phyloP scores from a whole-genome alignment of 2,797 vertebrate genomes.

The Leucoraja ocellata region DNA sequence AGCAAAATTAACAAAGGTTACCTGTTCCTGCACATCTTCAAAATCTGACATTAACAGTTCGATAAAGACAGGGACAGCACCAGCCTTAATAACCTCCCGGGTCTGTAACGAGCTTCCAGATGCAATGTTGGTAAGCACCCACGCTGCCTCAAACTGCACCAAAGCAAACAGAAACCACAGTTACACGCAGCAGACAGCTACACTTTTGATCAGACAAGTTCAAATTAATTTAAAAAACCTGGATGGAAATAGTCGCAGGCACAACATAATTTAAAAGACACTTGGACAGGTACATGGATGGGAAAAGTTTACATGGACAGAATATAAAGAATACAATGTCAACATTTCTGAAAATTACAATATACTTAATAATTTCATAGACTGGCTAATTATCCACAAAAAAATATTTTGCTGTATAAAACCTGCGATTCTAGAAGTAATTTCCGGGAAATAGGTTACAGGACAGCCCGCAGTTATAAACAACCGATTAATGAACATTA shows the following conservation, averaged over 20 bases:
- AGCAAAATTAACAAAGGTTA: constrained; percentile 43
- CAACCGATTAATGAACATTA: too few relatives aligned
- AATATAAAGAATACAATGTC: not conserved
- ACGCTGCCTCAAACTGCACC: constrained; percentile 67
- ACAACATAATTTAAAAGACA: too few relatives aligned
- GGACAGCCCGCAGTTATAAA: too few relatives aligned
- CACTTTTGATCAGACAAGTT: not conserved
- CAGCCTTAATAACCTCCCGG: constrained; percentile 69
- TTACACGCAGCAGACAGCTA: not conserved
- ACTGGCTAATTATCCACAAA: not conserved
- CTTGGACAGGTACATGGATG: too few relatives aligned
- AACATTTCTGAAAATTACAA: not conserved
- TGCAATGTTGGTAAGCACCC: constrained; percentile 72
- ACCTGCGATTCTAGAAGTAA: not conserved
- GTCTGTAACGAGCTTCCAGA: constrained; percentile 73
- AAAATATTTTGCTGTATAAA: not conserved
- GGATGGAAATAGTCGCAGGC: too few relatives aligned
- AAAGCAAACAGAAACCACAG: not conserved
- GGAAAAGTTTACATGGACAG: not conserved
- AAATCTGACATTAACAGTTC: constrained; percentile 70
- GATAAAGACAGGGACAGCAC: constrained; percentile 72
- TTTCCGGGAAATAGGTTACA: too few relatives aligned
- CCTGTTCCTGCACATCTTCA: constrained; percentile 72
- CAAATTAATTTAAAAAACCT: not conserved
- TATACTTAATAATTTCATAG: not conserved